Evolutionary conservation across 1,140 invertebrate genomes (phyloP).

Genomic region (Trachymyrmex septentrionalis): DNA sequence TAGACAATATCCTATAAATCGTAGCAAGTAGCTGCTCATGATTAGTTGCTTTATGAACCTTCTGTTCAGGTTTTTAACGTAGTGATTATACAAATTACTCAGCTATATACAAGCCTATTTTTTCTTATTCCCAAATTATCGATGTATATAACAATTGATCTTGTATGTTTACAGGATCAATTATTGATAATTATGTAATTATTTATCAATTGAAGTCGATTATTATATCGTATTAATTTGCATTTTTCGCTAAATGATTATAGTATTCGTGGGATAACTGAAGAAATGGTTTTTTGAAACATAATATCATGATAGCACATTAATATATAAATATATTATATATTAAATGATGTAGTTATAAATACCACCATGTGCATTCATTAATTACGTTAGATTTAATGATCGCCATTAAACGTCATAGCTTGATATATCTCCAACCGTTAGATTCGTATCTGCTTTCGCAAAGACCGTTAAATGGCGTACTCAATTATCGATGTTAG

Average conservation of each 20-base stretch:
- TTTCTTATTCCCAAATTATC: not conserved
- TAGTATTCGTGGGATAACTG: not conserved
- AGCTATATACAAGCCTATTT: not conserved
- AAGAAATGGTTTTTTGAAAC: not conserved
- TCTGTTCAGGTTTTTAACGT: no score
- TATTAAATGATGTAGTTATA: not conserved
- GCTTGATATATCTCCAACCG: conserved; percentile 21
- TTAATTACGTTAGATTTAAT: conserved; percentile 41
- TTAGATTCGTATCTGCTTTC: conserved; percentile 20
- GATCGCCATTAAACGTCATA: conserved; percentile 17
- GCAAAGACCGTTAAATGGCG: no score
- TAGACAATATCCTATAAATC: not conserved
- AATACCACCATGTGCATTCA: not conserved
- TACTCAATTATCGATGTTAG: conserved; percentile 15
- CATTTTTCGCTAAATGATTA: not conserved
- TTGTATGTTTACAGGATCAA: not conserved
- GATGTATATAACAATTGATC: not conserved
- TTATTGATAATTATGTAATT: not conserved
- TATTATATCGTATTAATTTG: not conserved
- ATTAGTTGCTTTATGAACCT: not conserved
- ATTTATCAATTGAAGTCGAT: not conserved
- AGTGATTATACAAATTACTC: not conserved
- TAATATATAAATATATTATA: conserved; percentile 16
- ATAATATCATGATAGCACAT: not conserved
- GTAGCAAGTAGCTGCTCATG: not conserved